Conservation (phyloP, 2,888 invertebrate species). For the Mellilla xanthometata region DNA sequence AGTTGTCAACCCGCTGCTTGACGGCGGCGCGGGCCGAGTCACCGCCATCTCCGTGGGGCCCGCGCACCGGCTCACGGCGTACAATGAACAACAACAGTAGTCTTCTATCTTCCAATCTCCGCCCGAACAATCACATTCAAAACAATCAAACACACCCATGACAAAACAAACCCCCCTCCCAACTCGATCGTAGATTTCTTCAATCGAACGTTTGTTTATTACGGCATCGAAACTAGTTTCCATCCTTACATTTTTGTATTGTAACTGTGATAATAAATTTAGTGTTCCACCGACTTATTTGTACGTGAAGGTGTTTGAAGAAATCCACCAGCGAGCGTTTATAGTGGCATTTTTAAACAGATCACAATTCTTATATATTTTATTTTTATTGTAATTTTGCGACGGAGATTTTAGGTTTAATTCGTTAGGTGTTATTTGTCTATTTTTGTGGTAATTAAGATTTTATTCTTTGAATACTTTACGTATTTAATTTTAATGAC, state of each 20-base stretch:
- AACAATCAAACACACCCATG: slow-evolving; percentile 41
- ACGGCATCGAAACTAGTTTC: slow-evolving; percentile 56
- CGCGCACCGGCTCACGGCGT: slow-evolving; percentile 62
- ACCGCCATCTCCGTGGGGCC: slow-evolving; percentile 76
- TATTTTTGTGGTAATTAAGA: slow-evolving; percentile 64
- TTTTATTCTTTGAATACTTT: slow-evolving; percentile 74
- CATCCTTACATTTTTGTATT: slow-evolving; percentile 73
- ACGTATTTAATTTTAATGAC: slow-evolving; percentile 73
- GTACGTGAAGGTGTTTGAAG: slow-evolving; percentile 66
- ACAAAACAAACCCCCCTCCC: slow-evolving; percentile 27
- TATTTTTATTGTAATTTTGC: slow-evolving; percentile 59
- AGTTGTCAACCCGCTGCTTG: slow-evolving; percentile 76
- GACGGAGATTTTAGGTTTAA: slow-evolving; percentile 66
- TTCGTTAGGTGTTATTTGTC: slow-evolving; percentile 43
- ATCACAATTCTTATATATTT: slow-evolving; percentile 66
- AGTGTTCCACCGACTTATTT: slow-evolving; percentile 78
- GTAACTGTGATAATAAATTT: slow-evolving; percentile 81
- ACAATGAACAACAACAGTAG: slow-evolving; percentile 56
- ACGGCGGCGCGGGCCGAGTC: slow-evolving; percentile 72
- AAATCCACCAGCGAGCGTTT: slow-evolving; percentile 68
- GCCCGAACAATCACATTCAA: neutral
- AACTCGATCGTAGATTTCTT: slow-evolving; percentile 77
- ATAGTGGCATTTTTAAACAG: slow-evolving; percentile 57
- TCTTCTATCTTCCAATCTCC: slow-evolving; percentile 1
- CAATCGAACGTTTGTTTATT: slow-evolving; percentile 57